Conservation (phyloP, 2,113 vertebrate genomes). For the Gila orcuttii region DNA sequence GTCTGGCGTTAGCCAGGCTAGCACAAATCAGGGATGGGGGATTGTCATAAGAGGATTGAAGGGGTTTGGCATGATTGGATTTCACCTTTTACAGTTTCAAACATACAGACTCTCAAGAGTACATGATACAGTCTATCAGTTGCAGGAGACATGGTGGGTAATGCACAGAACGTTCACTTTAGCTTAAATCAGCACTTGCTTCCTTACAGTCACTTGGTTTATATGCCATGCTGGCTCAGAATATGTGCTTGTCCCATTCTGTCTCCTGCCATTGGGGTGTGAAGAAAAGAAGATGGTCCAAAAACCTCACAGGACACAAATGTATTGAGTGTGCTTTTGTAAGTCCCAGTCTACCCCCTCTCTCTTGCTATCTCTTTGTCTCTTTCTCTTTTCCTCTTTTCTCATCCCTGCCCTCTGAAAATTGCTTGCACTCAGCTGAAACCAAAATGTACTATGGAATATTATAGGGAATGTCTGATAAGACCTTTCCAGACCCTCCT, state of each 20-base stretch:
- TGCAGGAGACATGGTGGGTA: not conserved
- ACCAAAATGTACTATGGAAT: not conserved
- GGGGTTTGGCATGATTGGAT: constrained; percentile 48
- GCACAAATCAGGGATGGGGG: constrained; percentile 20
- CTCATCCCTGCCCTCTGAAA: not conserved
- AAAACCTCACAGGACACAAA: not conserved
- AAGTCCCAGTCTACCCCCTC: not conserved
- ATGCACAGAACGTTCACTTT: not conserved
- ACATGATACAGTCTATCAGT: not conserved
- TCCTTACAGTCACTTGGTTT: not conserved
- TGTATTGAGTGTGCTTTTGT: constrained; percentile 3
- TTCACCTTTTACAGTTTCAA: constrained; percentile 30
- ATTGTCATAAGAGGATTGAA: constrained; percentile 49
- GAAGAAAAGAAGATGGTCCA: not conserved
- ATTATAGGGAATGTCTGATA: constrained; percentile 25
- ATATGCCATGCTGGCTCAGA: not conserved
- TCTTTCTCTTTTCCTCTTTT: not conserved
- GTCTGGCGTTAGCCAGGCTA: too few relatives aligned
- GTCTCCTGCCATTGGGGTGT: not conserved
- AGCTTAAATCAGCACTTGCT: not conserved
- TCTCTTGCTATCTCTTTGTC: not conserved
- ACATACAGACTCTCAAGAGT: not conserved
- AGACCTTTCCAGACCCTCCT: not conserved
- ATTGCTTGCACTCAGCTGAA: not conserved
- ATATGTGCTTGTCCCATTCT: not conserved